A percentile compares a stretch with the other conserved stretches of the same genome.
Conservation (phyloP, 2,888 invertebrate species). For the Diabrotica balteata region DNA sequence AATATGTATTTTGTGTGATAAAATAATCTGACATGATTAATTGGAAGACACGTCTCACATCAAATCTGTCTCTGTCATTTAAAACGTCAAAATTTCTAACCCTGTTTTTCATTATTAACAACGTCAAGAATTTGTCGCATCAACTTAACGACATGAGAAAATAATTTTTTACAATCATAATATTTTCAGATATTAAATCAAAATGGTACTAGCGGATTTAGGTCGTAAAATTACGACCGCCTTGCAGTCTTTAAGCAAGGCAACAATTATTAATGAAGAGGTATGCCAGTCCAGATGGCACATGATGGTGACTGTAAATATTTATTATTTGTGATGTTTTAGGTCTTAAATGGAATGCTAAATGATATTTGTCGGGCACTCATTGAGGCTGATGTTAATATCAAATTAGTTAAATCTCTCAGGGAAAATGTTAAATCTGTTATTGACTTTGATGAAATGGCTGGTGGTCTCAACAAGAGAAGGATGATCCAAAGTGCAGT, state of each 20-base stretch:
- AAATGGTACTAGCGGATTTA: conserved; percentile 99
- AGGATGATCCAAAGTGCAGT: conserved; percentile 99
- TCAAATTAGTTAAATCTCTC: conserved; percentile 91
- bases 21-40: too few relatives aligned
- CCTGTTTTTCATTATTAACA: conserved; percentile 11
- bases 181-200: conserved; percentile 48
- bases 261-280: conserved; percentile 98
- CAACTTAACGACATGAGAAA: conserved; percentile 20
- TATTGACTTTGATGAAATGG: conserved; percentile 99
- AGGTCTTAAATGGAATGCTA: conserved; percentile 98
- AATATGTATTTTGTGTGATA: too few relatives aligned
- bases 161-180: conserved; percentile 23
- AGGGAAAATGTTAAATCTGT: conserved; percentile 97
- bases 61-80: conserved; percentile 3
- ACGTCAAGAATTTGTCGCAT: conserved; percentile 18
- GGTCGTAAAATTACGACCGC: conserved; percentile 99
- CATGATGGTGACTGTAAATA: conserved; percentile 25
- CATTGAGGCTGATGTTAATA: conserved; percentile 97
- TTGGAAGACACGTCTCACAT: conserved; percentile 11
- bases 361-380: conserved; percentile 98
- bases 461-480: conserved; percentile 95
- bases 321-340: conserved; percentile 40
- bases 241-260: conserved; percentile 95
- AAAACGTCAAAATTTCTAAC: conserved; percentile 15
- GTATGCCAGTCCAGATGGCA: conserved; percentile 63